Base-by-base conservation (phyloP, 2,113 vertebrate genomes). In the Craseonycteris thonglongyai region DNA sequence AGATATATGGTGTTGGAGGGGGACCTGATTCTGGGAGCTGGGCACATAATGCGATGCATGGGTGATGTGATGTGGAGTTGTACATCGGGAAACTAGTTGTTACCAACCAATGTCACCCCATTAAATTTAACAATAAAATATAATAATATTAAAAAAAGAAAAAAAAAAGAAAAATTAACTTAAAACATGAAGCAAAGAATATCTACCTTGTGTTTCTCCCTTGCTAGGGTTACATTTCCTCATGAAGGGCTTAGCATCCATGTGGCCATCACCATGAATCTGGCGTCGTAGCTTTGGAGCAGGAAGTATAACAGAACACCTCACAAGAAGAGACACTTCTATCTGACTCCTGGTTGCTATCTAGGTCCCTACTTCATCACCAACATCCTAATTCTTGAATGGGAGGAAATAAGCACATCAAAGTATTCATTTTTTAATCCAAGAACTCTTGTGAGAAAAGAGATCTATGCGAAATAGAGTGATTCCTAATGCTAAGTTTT, bases 201-300 rank as follows among this genome's bases (percentile, higher is more conserved):
- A 54, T 21, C 71, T 0, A 0, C 5, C 93, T 97, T 72, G 71
- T 15, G 35, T 88, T 94, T 61, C 93, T 74, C 93, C 95, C 75
- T 47, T 85, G 33, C 10, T 81, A 15, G 65, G 54, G 56, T 92
- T 93, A 35, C 54, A 28, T 96, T 97, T 81, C 26, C 71, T 96
- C 84, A 89, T 54, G 26, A 92, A 96, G 38, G 66, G 28, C 12
- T 90, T 80, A 94, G 59, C 66, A 79, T 88, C 35, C 63, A 7
- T 84, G 9, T 89, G 30, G 3, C 33, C 47, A 90, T 97, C 84
- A 78, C 56, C 72, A 96, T 21, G 68, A 10, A 83, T 97, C 95
- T 97, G 56, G 9, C 40, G 88, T 82, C 65, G 95, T 7, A 0
- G 45, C 84, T 93, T 89, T 90, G 66, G 28, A 63, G 21, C 18